Percentiles rank a stretch among this genome's conserved stretches.
phyloP scores from a whole-genome alignment of 2,113 vertebrate species.

The Aphyosemion australe region DNA sequence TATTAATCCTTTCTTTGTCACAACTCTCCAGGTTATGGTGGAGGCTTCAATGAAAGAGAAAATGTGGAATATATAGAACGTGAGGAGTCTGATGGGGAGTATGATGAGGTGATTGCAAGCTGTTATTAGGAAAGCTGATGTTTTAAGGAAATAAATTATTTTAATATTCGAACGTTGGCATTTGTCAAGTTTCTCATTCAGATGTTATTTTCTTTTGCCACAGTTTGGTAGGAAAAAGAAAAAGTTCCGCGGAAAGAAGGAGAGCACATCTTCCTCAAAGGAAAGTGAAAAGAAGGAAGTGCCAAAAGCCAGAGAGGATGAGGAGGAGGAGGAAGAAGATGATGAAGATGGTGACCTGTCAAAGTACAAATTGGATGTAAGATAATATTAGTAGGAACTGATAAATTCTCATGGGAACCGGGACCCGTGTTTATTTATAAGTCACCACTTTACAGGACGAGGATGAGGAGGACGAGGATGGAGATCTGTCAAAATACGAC shows the following conservation, averaged over 20 bases:
- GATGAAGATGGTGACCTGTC: conserved; percentile 97
- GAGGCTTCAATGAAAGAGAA: conserved; percentile 98
- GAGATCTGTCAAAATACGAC: conserved; percentile 96
- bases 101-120: conserved; percentile 87
- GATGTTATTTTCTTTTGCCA: not conserved
- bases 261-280: conserved; percentile 84
- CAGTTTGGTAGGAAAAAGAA: conserved; percentile 99
- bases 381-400: conserved; percentile 33
- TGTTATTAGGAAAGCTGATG: not conserved
- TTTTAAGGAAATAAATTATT: not conserved
- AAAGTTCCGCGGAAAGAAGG: conserved; percentile 90
- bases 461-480: conserved; percentile 84
- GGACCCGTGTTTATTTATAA: not conserved
- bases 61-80: conserved; percentile 98
- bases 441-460: conserved; percentile 74
- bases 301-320: conserved; percentile 48
- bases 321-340: conserved; percentile 82
- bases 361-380: conserved; percentile 95
- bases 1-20: not conserved
- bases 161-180: no score
- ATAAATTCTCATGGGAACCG: not conserved
- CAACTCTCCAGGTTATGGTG: conserved; percentile 89
- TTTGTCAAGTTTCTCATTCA: not conserved
- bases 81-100: conserved; percentile 98
- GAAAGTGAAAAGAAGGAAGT: conserved; percentile 88